Base-by-base conservation (phyloP, 2,113 vertebrate genomes). In the Muntiacus muntjak region DNA sequence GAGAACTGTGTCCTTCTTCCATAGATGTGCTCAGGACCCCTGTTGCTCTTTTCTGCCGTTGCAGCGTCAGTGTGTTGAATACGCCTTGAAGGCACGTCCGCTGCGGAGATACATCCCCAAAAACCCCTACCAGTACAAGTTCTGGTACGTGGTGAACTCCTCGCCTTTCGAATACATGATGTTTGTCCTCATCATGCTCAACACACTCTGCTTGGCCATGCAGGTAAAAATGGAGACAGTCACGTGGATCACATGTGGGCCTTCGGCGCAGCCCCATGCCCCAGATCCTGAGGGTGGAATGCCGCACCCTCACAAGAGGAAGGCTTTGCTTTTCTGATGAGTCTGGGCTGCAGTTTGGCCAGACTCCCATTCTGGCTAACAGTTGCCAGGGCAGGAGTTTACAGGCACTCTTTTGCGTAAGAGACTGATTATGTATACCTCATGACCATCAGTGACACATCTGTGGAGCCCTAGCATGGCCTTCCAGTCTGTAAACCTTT, bases 81-180 rank as follows among this genome's bases (percentile, higher is more conserved):
- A 99, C 1, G 99, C 99, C 50, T 98, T 99, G 89, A 99, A 99
- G 98, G 99, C 99, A 0, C 99, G 99, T 74, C 99, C 99, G 7
- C 98, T 99, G 98, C 99, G 99, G 94, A 99, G 99, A 98, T 99
- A 99, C 97, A 99, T 99, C 98, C 99, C 99, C 81, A 99, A 99
- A 99, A 99, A 99, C 97, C 99, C 99, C 7, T 99, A 99, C 98
- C 99, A 99, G 99, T 99, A 99, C 99, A 99, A 99, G 99, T 99
- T 99, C 99, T 99, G 99, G 99, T 99, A 99, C 96, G 99, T 99
- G 99, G 99, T 99, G 98, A 99, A 99, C 99, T 99, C 99, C 97
- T 99, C 99, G 7, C 99, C 99, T 90, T 99, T 99, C 98, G 99
- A 99, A 98, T 99, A 99, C 99, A 99, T 99, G 99, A 99, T 99